Evolutionary conservation across 2,797 vertebrate genomes (phyloP), one percentile per base, ranked within the genome.

Genomic region (Smutsia temminckii): DNA sequence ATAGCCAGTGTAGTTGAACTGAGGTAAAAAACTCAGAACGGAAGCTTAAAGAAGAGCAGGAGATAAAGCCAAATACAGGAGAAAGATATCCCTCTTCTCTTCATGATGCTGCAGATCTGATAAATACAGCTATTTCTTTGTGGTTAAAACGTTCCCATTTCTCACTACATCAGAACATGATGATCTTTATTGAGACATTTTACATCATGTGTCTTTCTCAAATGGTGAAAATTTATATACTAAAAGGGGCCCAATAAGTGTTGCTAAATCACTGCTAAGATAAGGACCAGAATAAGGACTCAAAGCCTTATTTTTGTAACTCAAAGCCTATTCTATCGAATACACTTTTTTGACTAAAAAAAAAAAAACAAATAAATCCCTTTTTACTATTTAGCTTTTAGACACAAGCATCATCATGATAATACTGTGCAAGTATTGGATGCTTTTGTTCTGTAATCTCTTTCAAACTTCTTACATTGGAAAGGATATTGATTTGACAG

Each of bases 141-240:
- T 89, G 61, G 4, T 96, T 77, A 89, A 92, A 97, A 94, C 25
- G 8, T 55, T 29, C 40, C 63, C 59, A 49, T 93, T 96, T 95
- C 93, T 95, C 85, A 59, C 3, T 95, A 89, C 63, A 89, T 96
- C 94, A 96, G 86, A 94, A 98, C 97, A 97, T 94, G 0, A 89
- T 97, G 12, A 63, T 72, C 49, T 97, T 96, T 95, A 84, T 59
- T 97, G 83, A 96, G 94, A 95, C 80, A 46, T 55, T 80, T 1
- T 66, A 4, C 34, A 57, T 55, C 37, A 34, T 57, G 18, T 27
- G 25, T 75, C 21, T 91, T 94, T 8, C 13, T 86, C 46, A 95
- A 66, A 66, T n/a, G 75, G 18, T 20, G 72, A 72, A 75, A 40
- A 34, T 21, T 59, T 71, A 37, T 34, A 37, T 84, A 34, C 42